Conservation (phyloP, 2,113 vertebrate species). For the Ivindomyrus marchei region DNA sequence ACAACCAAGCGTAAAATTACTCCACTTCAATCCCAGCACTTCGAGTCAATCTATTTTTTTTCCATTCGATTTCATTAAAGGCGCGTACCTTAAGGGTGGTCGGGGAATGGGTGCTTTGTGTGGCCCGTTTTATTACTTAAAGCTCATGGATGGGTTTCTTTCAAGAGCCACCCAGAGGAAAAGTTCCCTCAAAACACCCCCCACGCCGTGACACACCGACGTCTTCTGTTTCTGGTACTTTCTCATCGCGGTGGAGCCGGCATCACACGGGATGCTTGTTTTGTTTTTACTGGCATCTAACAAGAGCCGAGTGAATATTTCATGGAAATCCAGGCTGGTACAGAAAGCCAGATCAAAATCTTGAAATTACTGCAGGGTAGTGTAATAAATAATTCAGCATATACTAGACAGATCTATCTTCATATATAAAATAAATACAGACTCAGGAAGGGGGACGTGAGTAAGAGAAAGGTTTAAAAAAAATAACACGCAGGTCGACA, state of each 20-base stretch:
- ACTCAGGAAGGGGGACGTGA: conserved; percentile 11
- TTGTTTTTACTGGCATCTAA: conserved; percentile 13
- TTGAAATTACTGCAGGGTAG: conserved; percentile 11
- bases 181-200: neutral
- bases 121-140: neutral
- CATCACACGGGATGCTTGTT: neutral
- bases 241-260: neutral
- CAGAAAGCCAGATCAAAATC: conserved; percentile 20
- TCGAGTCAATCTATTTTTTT: conserved; percentile 54
- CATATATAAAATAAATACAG: conserved; percentile 18
- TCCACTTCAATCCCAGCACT: conserved; percentile 47
- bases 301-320: conserved; percentile 18
- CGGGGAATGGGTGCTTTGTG: conserved; percentile 7
- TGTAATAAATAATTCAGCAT: conserved; percentile 20
- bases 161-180: conserved; percentile 17
- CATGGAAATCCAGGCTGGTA: conserved; percentile 10
- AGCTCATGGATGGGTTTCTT: conserved; percentile 9
- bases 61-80: conserved; percentile 42
- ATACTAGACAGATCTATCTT: conserved; percentile 10
- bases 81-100: conserved; percentile 43
- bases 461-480: neutral
- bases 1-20: conserved; percentile 67
- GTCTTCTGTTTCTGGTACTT: neutral
- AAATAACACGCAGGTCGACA: neutral
- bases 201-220: neutral